A percentile compares a stretch with the other conserved stretches of the same genome.
These are phyloP conservation scores for Sebastes baramenuke DNA, from an alignment of 2,797 vertebrate species.

Conservation along the genomic window DNA sequence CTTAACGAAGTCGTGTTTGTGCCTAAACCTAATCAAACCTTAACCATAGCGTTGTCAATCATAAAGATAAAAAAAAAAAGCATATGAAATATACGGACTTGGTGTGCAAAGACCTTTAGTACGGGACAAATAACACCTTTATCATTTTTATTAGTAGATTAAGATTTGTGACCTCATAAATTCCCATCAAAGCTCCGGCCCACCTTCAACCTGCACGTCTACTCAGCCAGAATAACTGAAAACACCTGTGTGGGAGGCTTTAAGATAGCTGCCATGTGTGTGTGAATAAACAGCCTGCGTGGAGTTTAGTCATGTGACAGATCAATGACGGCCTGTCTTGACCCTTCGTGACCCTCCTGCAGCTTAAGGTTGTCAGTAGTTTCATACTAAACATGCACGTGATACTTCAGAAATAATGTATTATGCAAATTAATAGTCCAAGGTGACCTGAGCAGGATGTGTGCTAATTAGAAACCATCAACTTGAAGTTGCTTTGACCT, in stretches of 20 bases:
- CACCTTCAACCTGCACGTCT: too few relatives aligned
- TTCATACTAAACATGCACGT: background rate
- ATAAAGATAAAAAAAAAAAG: too few relatives aligned
- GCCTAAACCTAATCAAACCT: too few relatives aligned
- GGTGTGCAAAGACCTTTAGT: too few relatives aligned
- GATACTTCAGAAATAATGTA: slow-evolving; percentile 4
- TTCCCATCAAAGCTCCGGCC: too few relatives aligned
- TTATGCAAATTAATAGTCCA: slow-evolving; percentile 60
- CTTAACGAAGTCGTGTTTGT: rapidly evolving
- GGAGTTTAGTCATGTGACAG: slow-evolving; percentile 2
- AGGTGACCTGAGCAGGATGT: slow-evolving; percentile 61
- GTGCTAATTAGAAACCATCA: slow-evolving; percentile 62
- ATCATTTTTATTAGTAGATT: too few relatives aligned
- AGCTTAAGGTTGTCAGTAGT: slow-evolving; percentile 5
- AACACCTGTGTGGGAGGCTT: background rate
- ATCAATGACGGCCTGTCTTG: background rate
- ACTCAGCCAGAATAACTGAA: too few relatives aligned
- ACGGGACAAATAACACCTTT: rapidly evolving
- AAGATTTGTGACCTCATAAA: too few relatives aligned
- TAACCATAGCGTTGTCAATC: too few relatives aligned
- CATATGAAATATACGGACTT: rapidly evolving
- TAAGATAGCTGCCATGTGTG: background rate
- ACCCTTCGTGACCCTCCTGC: background rate
- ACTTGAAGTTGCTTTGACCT: slow-evolving; percentile 57
- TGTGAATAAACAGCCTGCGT: background rate